Evolutionary conservation across 2,113 vertebrate species (phyloP), one percentile per base, ranked within the genome.

Genomic region (Oreochromis tanganicae): DNA sequence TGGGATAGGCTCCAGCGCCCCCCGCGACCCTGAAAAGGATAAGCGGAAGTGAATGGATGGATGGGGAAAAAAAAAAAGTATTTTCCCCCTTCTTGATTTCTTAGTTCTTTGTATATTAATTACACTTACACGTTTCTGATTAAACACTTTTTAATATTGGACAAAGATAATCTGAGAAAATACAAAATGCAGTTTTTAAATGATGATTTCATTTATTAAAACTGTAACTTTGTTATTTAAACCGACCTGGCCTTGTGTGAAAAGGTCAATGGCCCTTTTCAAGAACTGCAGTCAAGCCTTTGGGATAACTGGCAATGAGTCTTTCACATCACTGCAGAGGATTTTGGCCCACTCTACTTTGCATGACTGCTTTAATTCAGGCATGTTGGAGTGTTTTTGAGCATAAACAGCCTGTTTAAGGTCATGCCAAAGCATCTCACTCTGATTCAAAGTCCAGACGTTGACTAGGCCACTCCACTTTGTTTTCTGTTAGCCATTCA

Each of bases 51-150:
- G n/a, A n/a, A n/a, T n/a, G n/a, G n/a, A n/a, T n/a, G n/a, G n/a
- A n/a, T n/a, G n/a, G n/a, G n/a, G n/a, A 27, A 27, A 27, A 27
- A 27, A 27, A 27, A 27, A 32, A 59, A 59, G 27, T 17, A 32
- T 17, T 59, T 29, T 2, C 27, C 27, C 8, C 0, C 0, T 61
- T 32, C n/a, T 41, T 4, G 36, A 68, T 41, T 41, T 41, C 63
- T 68, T 41, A 68, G 61, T 8, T 68, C 19, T 68, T 68, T 38
- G 34, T 68, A 68, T 68, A 68, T 68, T 68, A 14, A 41, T 68
- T 41, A 68, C 36, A 24, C 36, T 41, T 68, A 21, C 7, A 14
- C 21, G 34, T 38, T 68, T 68, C 11, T 11, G 61, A 68, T 68
- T 6, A 66, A 66, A 21, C 0, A 66, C 9, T 9, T 41, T 41